A percentile compares a stretch with the other conserved stretches of the same genome.
Conservation (phyloP, 1,140 invertebrate species). For the Aricia agestis region DNA sequence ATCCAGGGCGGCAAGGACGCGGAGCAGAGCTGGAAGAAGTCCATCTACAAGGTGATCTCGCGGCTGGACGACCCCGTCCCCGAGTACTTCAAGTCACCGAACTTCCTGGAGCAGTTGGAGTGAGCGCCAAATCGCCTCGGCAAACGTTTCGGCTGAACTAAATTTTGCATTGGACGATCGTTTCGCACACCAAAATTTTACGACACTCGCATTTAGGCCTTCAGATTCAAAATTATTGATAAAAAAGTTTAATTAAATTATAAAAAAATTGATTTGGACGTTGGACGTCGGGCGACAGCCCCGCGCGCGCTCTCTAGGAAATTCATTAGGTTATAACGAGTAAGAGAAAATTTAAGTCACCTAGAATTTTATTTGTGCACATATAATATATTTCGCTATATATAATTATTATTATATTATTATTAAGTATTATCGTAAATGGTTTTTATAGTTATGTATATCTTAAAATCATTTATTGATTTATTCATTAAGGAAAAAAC, state of each 20-base stretch:
- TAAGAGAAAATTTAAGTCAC: constrained; percentile 79
- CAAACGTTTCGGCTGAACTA: constrained; percentile 60
- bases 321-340: constrained; percentile 72
- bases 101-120: constrained; percentile 99
- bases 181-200: constrained; percentile 76
- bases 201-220: constrained; percentile 78
- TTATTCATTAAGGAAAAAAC: constrained; percentile 73
- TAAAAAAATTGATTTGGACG: constrained; percentile 68
- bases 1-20: constrained; percentile 96
- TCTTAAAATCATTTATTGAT: constrained; percentile 76
- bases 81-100: constrained; percentile 99
- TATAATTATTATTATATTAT: constrained; percentile 75
- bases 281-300: constrained; percentile 58
- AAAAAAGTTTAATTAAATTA: constrained; percentile 73
- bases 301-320: constrained; percentile 64
- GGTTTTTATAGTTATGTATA: constrained; percentile 76
- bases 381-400: constrained; percentile 81
- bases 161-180: constrained; percentile 64
- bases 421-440: constrained; percentile 75
- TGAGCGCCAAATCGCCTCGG: constrained; percentile 76
- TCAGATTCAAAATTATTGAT: constrained; percentile 78
- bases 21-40: constrained; percentile 99
- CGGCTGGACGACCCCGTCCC: constrained; percentile 98
- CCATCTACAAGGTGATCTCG: constrained; percentile 99
- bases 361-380: constrained; percentile 80